A percentile compares a stretch with the other conserved stretches of the same genome.
These are phyloP conservation scores for Autographa gamma DNA, from an alignment of 2,888 invertebrate species.

Conservation along the genomic window DNA sequence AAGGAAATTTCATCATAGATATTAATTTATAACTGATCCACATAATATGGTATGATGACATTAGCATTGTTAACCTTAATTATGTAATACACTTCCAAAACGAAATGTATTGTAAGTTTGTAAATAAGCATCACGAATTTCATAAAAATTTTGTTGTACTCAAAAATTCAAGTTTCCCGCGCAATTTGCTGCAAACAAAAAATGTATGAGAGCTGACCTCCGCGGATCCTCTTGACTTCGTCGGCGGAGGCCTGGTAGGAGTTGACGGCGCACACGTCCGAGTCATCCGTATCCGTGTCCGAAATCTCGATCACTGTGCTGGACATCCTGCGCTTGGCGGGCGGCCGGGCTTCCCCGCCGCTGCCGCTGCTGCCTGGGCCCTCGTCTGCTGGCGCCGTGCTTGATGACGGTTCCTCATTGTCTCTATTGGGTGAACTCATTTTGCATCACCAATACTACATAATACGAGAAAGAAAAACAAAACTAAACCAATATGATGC, in stretches of 20 bases:
- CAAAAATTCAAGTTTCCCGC: constrained; percentile 75
- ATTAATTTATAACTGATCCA: neutral
- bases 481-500: constrained; percentile 80
- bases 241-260: constrained; percentile 86
- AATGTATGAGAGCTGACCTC: constrained; percentile 71
- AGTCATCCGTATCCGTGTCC: constrained; percentile 85
- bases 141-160: constrained; percentile 13
- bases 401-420: constrained; percentile 79
- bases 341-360: constrained; percentile 71
- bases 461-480: constrained; percentile 80
- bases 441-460: constrained; percentile 77
- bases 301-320: constrained; percentile 84
- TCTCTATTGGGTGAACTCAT: constrained; percentile 84
- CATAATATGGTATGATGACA: neutral
- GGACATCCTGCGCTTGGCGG: constrained; percentile 80
- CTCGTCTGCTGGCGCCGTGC: constrained; percentile 64
- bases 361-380: constrained; percentile 62
- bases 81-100: neutral
- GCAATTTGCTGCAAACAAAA: constrained; percentile 57
- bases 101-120: constrained; percentile 15
- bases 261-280: constrained; percentile 86
- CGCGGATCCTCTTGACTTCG: constrained; percentile 86
- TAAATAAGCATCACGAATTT: constrained; percentile 9
- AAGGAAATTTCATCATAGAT: too few relatives aligned
- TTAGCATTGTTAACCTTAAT: neutral